Evolutionary conservation across 2,113 vertebrate genomes (phyloP), one percentile per base, ranked within the genome.

Genomic region (cat (Felis catus)): DNA sequence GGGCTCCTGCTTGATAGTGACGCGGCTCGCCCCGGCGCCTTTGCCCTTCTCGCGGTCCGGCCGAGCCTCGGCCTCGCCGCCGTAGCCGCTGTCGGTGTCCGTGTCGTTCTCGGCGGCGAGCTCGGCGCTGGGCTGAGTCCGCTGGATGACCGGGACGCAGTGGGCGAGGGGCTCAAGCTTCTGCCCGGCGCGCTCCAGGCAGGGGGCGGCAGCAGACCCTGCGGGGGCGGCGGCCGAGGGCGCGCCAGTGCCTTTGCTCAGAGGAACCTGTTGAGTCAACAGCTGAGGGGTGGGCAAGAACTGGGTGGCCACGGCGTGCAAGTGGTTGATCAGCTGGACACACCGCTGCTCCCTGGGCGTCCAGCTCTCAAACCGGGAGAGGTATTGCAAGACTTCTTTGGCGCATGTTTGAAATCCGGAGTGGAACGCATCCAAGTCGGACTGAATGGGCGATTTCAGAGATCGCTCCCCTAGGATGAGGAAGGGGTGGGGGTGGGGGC

Each of bases 131-230:
- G 98, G 85, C 73, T 99, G 99, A 98, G 99, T 99, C 99, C 99
- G 99, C 99, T 99, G 99, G 95, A 99, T 99, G 98, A 99, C 99
- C 0, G 99, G 99, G 78, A 99, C 99, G n/a, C 99, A 99, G 98
- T 99, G 99, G 29, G 99, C 98, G 36, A 99, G 99, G 70, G 98
- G 97, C 98, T 99, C 99, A 55, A 97, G 96, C 98, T 99, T 99
- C 73, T 98, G 99, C 53, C 74, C 97, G 3, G 99, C 95, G 91
- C 97, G 98, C 73, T 99, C 99, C 55, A 96, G 98, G 48, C 96
- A 82, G 15, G 97, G 94, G 84, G 95, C 95, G 25, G 41, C 63
- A 3, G 63, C 51, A 39, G 97, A 65, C 53, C 96, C 91, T 14
- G 95, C 96, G 92, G 98, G 85, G 81, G 61, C 45, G 68, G 94